A percentile compares a stretch with the other conserved stretches of the same genome.
phyloP scores from a whole-genome alignment of 2,888 invertebrate species.

The Dione vanillae region DNA sequence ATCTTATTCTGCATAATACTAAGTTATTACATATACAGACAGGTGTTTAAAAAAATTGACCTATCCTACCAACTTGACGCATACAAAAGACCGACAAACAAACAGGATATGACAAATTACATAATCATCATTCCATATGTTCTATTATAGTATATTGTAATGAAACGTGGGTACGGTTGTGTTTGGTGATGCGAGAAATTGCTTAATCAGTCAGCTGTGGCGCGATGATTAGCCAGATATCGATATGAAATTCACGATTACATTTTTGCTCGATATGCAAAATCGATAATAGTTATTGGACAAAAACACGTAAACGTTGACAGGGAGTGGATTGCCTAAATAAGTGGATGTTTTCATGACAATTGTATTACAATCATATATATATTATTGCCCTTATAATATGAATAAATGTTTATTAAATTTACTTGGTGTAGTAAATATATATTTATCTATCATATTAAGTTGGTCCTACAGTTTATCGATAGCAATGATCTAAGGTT shows the following conservation, averaged over 20 bases:
- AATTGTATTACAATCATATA: not conserved
- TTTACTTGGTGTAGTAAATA: no score
- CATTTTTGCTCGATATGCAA: slow-evolving; percentile 59
- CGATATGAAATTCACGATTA: slow-evolving; percentile 72
- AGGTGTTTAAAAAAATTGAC: slow-evolving; percentile 16
- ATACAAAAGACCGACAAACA: slow-evolving; percentile 32
- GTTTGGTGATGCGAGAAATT: slow-evolving; percentile 76
- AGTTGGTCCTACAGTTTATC: no score
- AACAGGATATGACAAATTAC: slow-evolving; percentile 75
- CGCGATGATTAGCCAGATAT: slow-evolving; percentile 74
- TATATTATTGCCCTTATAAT: not conserved
- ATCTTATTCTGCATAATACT: not conserved
- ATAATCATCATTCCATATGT: slow-evolving; percentile 58
- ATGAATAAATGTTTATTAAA: no score
- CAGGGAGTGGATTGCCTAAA: not conserved
- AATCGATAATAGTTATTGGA: slow-evolving; percentile 45
- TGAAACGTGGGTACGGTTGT: slow-evolving; percentile 71
- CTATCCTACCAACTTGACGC: slow-evolving; percentile 25
- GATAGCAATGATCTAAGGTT: no score
- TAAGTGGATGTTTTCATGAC: not conserved
- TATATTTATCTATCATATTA: no score
- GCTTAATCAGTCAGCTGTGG: slow-evolving; percentile 80
- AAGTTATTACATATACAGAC: not conserved
- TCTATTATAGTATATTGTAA: slow-evolving; percentile 71
- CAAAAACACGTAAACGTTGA: slow-evolving; percentile 42